Evolutionary conservation across 2,113 vertebrate species (phyloP), one percentile per base, ranked within the genome.

Genomic region (Alethe diademata): DNA sequence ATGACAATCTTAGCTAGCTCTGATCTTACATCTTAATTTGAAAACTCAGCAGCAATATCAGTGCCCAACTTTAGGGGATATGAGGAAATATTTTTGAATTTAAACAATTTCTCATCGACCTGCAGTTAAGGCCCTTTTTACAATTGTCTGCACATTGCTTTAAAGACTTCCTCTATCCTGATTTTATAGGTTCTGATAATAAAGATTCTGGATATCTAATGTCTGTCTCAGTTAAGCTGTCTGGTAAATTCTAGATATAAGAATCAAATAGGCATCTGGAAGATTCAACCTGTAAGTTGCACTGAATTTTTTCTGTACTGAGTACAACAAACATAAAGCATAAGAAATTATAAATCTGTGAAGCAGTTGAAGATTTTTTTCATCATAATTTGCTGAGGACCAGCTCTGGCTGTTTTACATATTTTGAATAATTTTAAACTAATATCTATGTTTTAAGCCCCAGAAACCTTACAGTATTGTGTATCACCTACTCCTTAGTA

Each of bases 11-110:
- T 96, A 98, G 97, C 97, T 96, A 98, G 97, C 97, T 98, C 98
- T 98, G 95, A 97, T 97, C 98, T 99, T 98, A 98, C 96, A 97
- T 97, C 97, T 98, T 98, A 97, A 98, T 98, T 98, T 98, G 87
- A 71, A 95, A 97, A 98, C 95, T 97, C 96, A 97, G 94, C 87
- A 97, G 94, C 91, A 96, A 83, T 90, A 96, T 95, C 50, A 76
- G 66, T 92, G 38, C 40, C 58, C 76, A 76, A 36, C 56, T 96
- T 97, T 35, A 96, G 69, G 42, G 83, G 38, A 73, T 86, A 73
- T 82, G 76, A 96, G 66, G 94, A 97, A 97, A 91, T 43, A 74
- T 72, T 88, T 75, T 88, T 87, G 66, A 95, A 95, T 96, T 94
- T 90, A 94, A 96, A 64, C 48, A 35, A 36, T 96, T 95, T 96